phyloP scores from a whole-genome alignment of 2,113 vertebrate genomes.

The Lepus timidus region DNA sequence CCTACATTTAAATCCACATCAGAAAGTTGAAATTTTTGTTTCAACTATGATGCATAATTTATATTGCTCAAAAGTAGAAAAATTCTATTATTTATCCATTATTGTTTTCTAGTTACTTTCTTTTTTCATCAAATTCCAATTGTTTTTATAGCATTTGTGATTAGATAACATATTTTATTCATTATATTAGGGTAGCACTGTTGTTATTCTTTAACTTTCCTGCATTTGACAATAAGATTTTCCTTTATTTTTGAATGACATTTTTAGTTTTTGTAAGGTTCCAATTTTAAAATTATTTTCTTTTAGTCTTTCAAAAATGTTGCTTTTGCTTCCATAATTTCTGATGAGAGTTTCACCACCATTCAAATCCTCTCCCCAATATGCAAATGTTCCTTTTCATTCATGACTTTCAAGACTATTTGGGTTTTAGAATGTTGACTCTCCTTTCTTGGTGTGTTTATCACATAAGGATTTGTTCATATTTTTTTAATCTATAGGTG shows the following conservation, averaged over 20 bases:
- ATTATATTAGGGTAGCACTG: neutral
- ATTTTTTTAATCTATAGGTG: neutral
- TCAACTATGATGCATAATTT: neutral
- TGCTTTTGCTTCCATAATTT: neutral
- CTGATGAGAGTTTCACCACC: neutral
- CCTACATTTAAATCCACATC: neutral
- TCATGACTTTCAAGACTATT: neutral
- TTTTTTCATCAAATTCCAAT: neutral
- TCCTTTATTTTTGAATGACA: neutral
- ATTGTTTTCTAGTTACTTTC: neutral
- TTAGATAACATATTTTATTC: neutral
- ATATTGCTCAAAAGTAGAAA: neutral
- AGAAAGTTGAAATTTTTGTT: neutral
- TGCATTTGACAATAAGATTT: neutral
- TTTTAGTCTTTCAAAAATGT: neutral
- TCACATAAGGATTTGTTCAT: neutral
- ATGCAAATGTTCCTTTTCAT: neutral
- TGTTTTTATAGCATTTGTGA: neutral
- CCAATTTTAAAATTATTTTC: neutral
- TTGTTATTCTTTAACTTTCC: neutral
- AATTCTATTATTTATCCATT: neutral
- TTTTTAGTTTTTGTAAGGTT: neutral
- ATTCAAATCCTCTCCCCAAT: neutral
- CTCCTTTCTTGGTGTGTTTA: neutral
- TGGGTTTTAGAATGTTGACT: neutral